Percentiles rank a stretch among this genome's conserved stretches.
These are phyloP conservation scores for Chrysolina oricalcia DNA, from an alignment of 2,888 invertebrate genomes.

Conservation along the genomic window DNA sequence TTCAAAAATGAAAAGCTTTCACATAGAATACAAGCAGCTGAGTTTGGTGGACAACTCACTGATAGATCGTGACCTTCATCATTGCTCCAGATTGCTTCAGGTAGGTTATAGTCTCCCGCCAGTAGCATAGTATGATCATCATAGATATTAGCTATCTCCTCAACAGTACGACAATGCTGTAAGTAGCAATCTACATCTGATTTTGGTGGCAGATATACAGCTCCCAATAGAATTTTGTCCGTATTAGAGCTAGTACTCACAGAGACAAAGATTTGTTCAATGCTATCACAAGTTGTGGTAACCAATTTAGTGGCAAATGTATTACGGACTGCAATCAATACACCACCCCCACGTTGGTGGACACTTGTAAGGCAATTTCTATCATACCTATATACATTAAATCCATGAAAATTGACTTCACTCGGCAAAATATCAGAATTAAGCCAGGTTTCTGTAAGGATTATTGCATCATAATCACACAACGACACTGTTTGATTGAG, in stretches of 20 bases:
- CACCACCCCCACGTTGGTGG: slow-evolving; percentile 7
- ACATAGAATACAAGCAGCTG: neutral
- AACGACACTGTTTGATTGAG: neutral
- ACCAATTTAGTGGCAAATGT: too few species aligned
- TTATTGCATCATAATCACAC: neutral
- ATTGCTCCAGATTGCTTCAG: neutral
- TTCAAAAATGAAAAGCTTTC: neutral
- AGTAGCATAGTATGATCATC: slow-evolving; percentile 7
- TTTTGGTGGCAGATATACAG: slow-evolving; percentile 16
- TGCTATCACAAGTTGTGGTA: slow-evolving; percentile 18
- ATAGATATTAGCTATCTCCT: neutral
- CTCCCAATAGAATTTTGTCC: slow-evolving; percentile 17
- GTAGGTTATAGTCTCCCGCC: slow-evolving; percentile 1
- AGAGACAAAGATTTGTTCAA: slow-evolving; percentile 17
- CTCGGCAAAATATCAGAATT: slow-evolving; percentile 24
- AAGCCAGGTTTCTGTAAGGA: slow-evolving; percentile 1
- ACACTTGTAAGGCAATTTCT: slow-evolving; percentile 19
- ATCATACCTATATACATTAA: slow-evolving; percentile 22
- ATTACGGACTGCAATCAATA: slow-evolving; percentile 10
- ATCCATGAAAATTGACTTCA: too few species aligned
- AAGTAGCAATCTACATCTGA: neutral
- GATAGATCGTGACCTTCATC: neutral
- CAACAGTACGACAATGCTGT: neutral
- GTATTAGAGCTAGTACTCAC: slow-evolving; percentile 13
- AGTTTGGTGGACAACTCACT: neutral